phyloP scores from a whole-genome alignment of 2,113 vertebrate species.

The Paralichthys olivaceus region DNA sequence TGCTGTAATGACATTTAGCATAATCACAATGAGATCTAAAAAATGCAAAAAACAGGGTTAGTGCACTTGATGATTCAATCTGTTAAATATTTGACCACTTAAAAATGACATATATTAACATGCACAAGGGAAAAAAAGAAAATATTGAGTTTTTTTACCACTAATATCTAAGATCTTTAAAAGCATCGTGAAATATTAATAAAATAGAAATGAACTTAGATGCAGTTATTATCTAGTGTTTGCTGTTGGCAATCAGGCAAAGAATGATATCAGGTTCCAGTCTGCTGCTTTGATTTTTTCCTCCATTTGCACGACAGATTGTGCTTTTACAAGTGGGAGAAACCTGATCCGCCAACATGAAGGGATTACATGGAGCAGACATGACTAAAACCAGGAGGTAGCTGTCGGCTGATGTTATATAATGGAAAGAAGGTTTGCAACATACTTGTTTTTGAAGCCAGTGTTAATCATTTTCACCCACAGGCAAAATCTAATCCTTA shows the following conservation, averaged over 20 bases:
- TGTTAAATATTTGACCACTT: not conserved
- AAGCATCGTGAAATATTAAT: not conserved
- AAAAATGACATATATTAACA: not conserved
- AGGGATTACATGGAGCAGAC: not conserved
- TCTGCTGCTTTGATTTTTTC: conserved; percentile 5
- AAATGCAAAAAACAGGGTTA: conserved; percentile 7
- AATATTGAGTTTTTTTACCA: not conserved
- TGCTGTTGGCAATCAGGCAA: not conserved
- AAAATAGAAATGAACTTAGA: not conserved
- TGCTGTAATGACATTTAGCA: conserved; percentile 1
- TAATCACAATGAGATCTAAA: conserved; percentile 7
- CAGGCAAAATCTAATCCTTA: not conserved
- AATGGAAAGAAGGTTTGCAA: not conserved
- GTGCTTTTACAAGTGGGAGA: not conserved
- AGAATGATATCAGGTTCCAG: not conserved
- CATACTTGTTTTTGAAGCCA: not conserved
- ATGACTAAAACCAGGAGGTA: conserved; percentile 20
- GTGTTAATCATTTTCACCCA: not conserved
- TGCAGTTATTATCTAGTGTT: not conserved
- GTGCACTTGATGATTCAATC: not conserved
- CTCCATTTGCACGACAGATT: conserved; percentile 10
- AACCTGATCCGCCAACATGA: conserved; percentile 22
- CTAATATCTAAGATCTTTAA: not conserved
- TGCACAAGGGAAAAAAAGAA: not conserved
- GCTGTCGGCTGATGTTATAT: conserved; percentile 6